Base-by-base conservation (phyloP, 1,140 invertebrate species). In the Rhagoletis zephyria region DNA sequence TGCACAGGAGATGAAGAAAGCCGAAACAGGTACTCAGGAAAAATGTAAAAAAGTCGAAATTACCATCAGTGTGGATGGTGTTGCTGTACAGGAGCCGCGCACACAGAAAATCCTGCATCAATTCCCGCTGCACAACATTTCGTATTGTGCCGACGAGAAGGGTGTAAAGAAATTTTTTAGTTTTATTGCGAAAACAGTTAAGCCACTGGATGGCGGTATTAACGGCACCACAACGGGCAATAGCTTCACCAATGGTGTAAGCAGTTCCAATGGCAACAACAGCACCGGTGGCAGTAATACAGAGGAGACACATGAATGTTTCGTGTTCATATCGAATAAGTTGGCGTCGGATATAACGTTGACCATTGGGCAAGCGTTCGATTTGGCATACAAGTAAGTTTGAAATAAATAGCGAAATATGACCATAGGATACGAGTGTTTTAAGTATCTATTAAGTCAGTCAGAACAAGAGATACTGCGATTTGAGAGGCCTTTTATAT, bases 71-170 rank as follows among this genome's bases (percentile, higher is more conserved):
- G 96, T 98, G 86, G 98, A 99, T 94, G 98, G 98, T 74, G 97
- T 99, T 30, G 97, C 97, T 19, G 97, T 99, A 90, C 97, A 98
- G 93, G 95, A 95, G 93, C 95, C 95, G 42, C 93, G 95, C 89
- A 94, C 95, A 59, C 95, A 95, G 90, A 95, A 94, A 91, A 97
- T 98, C 77, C 94, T 98, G 91, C 97, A 98, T 93, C 98, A 99
- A 93, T 99, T 98, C 93, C 98, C 98, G 0, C 93, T 99, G n/a
- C 98, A 99, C 93, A 95, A 98, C 93, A 99, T 99, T 93, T 99
- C 98, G 0, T 99, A 99, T 93, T 99, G 98, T 94, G 98, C 98
- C 6, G 98, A 99, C 93, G 98, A 99, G 93, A 99, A 99, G 93
- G 97, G 97, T 64, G 98, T 98, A 87, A 99, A 99, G 92, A 97